Conservation (phyloP, 2,797 vertebrate species). For the Cheracebus regulus region DNA sequence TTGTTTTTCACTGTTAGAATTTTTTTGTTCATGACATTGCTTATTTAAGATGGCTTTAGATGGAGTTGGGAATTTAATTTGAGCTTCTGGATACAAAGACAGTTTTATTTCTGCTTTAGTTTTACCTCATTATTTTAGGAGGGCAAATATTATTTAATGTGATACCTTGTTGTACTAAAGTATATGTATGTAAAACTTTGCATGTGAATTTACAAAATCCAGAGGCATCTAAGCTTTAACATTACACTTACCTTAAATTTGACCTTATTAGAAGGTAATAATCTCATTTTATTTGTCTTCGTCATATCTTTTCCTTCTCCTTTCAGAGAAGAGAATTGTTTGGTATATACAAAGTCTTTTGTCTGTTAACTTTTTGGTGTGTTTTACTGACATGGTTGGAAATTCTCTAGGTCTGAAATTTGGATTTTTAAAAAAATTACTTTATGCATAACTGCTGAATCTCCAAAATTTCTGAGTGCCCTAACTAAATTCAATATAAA, state of each 20-base stretch:
- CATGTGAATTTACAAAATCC: not conserved
- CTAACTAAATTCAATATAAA: not conserved
- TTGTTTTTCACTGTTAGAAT: not conserved
- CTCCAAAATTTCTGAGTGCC: not conserved
- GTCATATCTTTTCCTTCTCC: not conserved
- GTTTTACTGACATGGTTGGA: not conserved
- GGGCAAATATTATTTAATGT: not conserved
- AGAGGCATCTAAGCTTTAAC: not conserved
- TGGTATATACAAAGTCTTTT: not conserved
- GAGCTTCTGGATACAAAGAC: not conserved
- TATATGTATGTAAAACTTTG: slow-evolving; percentile 7
- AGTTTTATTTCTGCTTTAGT: slow-evolving; percentile 49
- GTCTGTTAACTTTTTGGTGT: slow-evolving; percentile 7
- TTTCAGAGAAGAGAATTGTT: not conserved
- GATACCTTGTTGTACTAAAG: not conserved
- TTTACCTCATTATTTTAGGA: slow-evolving; percentile 13
- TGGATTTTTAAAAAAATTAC: not conserved
- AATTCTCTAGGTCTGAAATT: slow-evolving; percentile 33
- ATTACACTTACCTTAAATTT: slow-evolving; percentile 11
- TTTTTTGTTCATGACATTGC: slow-evolving; percentile 19
- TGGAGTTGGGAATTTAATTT: slow-evolving; percentile 8
- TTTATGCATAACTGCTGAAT: not conserved
- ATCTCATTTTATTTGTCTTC: not conserved
- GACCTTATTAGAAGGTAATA: not conserved
- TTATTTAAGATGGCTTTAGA: not conserved